Conservation (phyloP, 2,888 invertebrate genomes). For the Oligia latruncula region DNA sequence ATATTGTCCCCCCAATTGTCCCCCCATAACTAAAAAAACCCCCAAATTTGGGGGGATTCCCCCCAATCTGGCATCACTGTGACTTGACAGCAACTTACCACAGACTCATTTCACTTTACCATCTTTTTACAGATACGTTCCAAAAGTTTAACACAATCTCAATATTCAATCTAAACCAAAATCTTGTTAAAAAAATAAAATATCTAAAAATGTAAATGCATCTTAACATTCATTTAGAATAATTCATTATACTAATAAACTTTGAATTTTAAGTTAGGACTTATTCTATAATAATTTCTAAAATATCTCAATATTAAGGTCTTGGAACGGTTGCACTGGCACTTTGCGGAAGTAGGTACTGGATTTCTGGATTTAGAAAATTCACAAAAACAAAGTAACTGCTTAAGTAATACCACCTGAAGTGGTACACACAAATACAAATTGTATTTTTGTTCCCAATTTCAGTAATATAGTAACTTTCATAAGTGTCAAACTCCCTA, state of each 20-base stretch:
- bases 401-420: background rate
- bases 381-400: background rate
- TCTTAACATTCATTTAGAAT: background rate
- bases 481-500: background rate
- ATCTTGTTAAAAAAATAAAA: background rate
- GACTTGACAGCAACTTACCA: background rate
- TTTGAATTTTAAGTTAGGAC: background rate
- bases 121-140: slow-evolving; percentile 8
- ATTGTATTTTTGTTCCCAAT: background rate
- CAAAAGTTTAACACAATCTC: slow-evolving; percentile 2
- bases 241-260: background rate
- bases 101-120: background rate
- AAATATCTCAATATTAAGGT: slow-evolving; percentile 1
- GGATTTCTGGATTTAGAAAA: slow-evolving; percentile 7
- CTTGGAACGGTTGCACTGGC: slow-evolving; percentile 40
- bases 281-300: background rate
- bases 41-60: too few relatives aligned
- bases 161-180: background rate
- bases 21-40: too few relatives aligned
- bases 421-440: background rate
- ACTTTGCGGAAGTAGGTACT: slow-evolving; percentile 46
- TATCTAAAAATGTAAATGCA: background rate
- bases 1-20: too few relatives aligned
- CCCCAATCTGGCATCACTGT: too few relatives aligned
- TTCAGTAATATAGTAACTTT: slow-evolving; percentile 24